Conservation (phyloP, 2,797 vertebrate genomes). For the Halcyon smyrnensis region DNA sequence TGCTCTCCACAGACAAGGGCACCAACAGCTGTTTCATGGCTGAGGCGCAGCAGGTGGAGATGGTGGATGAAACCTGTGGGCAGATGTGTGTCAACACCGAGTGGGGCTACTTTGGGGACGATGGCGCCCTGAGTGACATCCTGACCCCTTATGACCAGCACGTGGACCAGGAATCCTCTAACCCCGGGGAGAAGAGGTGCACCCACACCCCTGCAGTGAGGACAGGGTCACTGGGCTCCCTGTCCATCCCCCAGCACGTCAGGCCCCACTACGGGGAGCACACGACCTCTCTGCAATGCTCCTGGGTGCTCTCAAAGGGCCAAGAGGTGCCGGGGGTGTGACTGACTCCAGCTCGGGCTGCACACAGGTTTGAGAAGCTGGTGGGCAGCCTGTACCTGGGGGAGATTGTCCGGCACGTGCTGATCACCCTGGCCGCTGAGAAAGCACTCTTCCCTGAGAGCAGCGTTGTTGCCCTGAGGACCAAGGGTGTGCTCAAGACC, state of each 20-base stretch:
- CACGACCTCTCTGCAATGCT: not conserved
- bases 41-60: conserved; percentile 79
- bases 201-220: not conserved
- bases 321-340: not conserved
- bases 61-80: conserved; percentile 74
- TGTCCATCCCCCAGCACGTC: not conserved
- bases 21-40: conserved; percentile 92
- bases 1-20: conserved; percentile 69
- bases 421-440: conserved; percentile 74
- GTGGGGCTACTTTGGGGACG: conserved; percentile 85
- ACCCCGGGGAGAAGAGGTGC: conserved; percentile 81
- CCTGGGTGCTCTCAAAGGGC: not conserved
- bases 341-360: not conserved
- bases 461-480: conserved; percentile 37
- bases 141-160: conserved; percentile 78
- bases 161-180: conserved; percentile 79
- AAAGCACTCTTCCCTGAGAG: conserved; percentile 79
- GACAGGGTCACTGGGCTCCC: not conserved
- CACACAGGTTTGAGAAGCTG: conserved; percentile 89
- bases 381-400: conserved; percentile 86
- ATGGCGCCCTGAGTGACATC: conserved; percentile 73
- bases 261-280: not conserved
- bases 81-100: conserved; percentile 86
- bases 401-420: conserved; percentile 80
- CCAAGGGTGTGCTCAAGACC: conserved; percentile 46